Evolutionary conservation across 2,113 vertebrate species (phyloP).

Genomic region (Osmerus mordax): DNA sequence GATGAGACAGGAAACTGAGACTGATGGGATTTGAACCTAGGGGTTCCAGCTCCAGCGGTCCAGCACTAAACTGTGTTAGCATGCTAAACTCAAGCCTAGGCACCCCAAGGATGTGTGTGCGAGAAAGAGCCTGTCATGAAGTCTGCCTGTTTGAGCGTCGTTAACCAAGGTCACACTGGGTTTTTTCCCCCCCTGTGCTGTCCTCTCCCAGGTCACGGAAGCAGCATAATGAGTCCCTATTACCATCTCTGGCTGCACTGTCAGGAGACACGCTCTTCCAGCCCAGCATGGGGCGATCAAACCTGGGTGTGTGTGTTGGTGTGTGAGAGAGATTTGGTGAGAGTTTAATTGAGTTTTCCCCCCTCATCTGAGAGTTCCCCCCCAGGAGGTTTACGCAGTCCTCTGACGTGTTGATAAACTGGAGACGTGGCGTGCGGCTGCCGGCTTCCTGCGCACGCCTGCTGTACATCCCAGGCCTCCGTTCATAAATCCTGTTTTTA

Average conservation of each 20-base stretch:
- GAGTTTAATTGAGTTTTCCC: slow-evolving; percentile 3
- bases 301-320: not conserved
- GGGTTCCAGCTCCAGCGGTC: not conserved
- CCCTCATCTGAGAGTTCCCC: not conserved
- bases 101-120: not conserved
- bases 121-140: not conserved
- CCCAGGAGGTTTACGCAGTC: not conserved
- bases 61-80: too few species aligned
- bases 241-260: slow-evolving; percentile 1
- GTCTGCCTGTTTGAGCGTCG: not conserved
- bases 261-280: not conserved
- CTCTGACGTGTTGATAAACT: not conserved
- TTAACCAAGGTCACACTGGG: not conserved
- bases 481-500: not conserved
- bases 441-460: too few species aligned
- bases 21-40: slow-evolving; percentile 2
- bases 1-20: slow-evolving; percentile 20
- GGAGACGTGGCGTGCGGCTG: not conserved
- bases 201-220: slow-evolving; percentile 1
- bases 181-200: not conserved
- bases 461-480: not conserved
- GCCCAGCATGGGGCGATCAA: not conserved
- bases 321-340: slow-evolving; percentile 1
- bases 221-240: slow-evolving; percentile 7
- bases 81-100: not conserved